These are phyloP conservation scores for Leucozona laternaria DNA, from an alignment of 2,888 invertebrate species.

Conservation along the genomic window DNA sequence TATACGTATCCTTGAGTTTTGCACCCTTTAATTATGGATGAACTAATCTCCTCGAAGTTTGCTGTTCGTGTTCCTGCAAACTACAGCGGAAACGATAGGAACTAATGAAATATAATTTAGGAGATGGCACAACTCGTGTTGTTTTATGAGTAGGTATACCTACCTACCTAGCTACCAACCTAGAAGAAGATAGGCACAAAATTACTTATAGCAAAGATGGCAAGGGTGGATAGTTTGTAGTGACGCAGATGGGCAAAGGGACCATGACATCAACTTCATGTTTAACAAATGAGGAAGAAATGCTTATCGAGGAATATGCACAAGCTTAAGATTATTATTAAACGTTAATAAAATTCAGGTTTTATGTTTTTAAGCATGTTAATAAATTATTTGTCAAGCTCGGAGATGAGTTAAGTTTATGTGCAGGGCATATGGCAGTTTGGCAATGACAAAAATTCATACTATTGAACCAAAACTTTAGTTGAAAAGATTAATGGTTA, in stretches of 20 bases:
- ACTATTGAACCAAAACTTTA: too few species aligned
- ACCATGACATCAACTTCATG: constrained; percentile 26
- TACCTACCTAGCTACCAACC: background rate
- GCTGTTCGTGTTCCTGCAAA: constrained; percentile 40
- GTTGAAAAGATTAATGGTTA: too few species aligned
- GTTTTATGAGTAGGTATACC: background rate
- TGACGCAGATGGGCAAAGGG: background rate
- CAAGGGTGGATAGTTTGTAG: background rate
- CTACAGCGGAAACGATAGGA: constrained; percentile 28
- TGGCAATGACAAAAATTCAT: too few species aligned
- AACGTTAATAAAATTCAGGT: background rate
- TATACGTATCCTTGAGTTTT: too few species aligned
- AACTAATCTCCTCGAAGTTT: constrained; percentile 54
- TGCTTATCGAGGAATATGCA: constrained; percentile 8
- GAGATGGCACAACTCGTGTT: constrained; percentile 9
- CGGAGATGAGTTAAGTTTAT: background rate
- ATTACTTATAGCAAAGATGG: background rate
- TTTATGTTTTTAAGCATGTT: background rate
- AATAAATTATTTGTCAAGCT: background rate
- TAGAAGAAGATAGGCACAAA: background rate
- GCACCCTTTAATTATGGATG: constrained; percentile 60
- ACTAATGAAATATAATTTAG: constrained; percentile 49
- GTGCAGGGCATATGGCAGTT: too few species aligned
- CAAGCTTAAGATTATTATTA: constrained; percentile 3
- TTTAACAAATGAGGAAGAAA: constrained; percentile 20